A percentile compares a stretch with the other conserved stretches of the same genome.
These are phyloP conservation scores for Emydocephalus ijimae DNA, from an alignment of 2,113 vertebrate species.

Conservation along the genomic window DNA sequence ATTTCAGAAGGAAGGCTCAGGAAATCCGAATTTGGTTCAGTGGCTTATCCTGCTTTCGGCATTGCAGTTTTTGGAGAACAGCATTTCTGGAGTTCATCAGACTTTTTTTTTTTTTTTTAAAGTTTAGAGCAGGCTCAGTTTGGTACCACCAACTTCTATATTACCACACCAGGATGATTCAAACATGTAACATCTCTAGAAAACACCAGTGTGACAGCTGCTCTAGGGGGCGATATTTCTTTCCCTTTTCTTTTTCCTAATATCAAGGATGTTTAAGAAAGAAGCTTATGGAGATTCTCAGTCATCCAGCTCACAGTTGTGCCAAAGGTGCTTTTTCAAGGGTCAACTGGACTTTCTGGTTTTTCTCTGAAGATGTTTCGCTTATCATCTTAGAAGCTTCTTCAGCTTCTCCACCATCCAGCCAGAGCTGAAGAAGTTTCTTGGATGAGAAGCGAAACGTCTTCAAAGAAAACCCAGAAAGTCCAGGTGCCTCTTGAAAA, in stretches of 20 bases:
- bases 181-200: background rate
- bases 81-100: background rate
- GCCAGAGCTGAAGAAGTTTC: no score
- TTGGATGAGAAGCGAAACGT: no score
- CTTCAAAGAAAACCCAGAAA: no score
- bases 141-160: background rate
- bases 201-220: background rate
- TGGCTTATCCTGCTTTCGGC: background rate
- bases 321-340: background rate
- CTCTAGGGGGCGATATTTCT: background rate
- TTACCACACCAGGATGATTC: background rate
- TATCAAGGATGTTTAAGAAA: no score
- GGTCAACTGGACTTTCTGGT: no score
- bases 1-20: background rate
- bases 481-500: no score
- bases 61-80: constrained; percentile 16
- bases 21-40: background rate
- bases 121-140: background rate
- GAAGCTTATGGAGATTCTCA: no score
- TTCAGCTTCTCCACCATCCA: no score
- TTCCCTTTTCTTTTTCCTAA: background rate
- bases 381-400: no score
- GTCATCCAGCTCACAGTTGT: no score
- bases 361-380: no score
- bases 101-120: constrained; percentile 8